phyloP scores from a whole-genome alignment of 37 sponge, comb jelly and placozoan species.

The Aphrocallistes beatrix region DNA sequence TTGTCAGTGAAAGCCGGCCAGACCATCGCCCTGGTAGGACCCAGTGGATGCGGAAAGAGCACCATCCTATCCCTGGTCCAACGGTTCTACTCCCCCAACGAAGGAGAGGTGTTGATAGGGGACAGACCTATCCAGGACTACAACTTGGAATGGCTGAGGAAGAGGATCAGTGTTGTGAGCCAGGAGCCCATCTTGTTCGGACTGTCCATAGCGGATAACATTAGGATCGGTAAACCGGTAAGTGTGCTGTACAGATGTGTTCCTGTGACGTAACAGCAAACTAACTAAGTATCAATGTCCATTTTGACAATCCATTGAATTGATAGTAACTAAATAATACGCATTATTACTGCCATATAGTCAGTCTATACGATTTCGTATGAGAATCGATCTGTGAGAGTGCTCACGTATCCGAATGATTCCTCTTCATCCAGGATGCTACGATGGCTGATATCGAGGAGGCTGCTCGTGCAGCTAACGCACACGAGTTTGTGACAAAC shows the following conservation, averaged over 20 bases:
- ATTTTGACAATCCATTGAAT: too few relatives aligned
- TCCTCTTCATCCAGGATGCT: constrained; percentile 7
- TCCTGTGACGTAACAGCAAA: too few relatives aligned
- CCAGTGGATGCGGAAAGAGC: constrained; percentile 98
- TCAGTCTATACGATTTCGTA: too few relatives aligned
- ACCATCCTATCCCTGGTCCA: constrained; percentile 88
- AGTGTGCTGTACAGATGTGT: too few relatives aligned
- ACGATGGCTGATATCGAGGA: constrained; percentile 38
- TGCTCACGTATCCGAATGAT: too few relatives aligned
- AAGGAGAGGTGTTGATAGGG: constrained; percentile 37
- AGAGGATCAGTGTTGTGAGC: constrained; percentile 78
- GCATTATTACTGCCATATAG: too few relatives aligned
- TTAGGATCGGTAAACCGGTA: constrained; percentile 34
- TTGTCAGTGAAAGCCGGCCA: constrained; percentile 63
- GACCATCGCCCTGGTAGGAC: constrained; percentile 92
- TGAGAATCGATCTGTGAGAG: too few relatives aligned
- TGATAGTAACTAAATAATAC: too few relatives aligned
- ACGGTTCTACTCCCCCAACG: constrained; percentile 77
- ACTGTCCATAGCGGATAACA: constrained; percentile 83
- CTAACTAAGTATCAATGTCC: too few relatives aligned
- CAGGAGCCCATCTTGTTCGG: constrained; percentile 93
- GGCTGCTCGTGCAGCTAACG: constrained; percentile 77
- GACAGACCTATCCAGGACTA: constrained; percentile 44
- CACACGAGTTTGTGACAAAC: constrained; percentile 54
- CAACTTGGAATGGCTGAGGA: constrained; percentile 71